A percentile compares a stretch with the other conserved stretches of the same genome.
Evolutionary conservation across 2,113 vertebrate species (phyloP).

Genomic region (Pyrgilauda ruficollis): DNA sequence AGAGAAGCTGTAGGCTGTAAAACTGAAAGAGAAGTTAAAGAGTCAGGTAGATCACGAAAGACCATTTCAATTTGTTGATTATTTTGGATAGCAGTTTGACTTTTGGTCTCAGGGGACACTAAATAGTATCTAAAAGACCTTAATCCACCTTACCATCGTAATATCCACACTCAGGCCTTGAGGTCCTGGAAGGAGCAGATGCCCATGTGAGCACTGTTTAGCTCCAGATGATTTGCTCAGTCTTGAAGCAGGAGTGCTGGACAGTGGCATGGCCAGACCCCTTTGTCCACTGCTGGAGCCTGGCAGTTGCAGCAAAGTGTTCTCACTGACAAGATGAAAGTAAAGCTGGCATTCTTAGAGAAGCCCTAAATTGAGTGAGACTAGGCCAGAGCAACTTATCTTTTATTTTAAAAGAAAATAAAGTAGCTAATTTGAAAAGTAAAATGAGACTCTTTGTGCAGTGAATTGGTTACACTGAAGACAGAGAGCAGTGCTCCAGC

Average conservation of each 20-base stretch:
- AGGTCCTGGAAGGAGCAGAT: neutral
- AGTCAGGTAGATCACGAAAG: neutral
- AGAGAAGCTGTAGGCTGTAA: neutral
- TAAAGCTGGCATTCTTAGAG: neutral
- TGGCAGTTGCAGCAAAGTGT: neutral
- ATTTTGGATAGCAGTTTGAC: neutral
- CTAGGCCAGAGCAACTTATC: neutral
- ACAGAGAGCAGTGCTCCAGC: neutral
- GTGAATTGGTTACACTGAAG: accelerated
- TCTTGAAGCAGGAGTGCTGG: neutral
- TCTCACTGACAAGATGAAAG: neutral
- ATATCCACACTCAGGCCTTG: neutral
- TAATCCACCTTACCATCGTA: neutral
- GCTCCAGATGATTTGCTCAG: neutral
- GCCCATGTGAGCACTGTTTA: neutral
- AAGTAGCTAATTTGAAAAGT: neutral
- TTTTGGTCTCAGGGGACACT: neutral
- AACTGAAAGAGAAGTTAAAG: neutral
- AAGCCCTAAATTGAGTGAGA: neutral
- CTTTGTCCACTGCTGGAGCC: neutral
- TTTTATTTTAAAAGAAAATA: neutral
- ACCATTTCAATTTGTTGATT: neutral
- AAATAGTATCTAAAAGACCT: neutral
- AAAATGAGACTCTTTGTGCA: neutral
- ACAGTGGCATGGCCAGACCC: neutral